Evolutionary conservation across 2,113 vertebrate genomes (phyloP).

Genomic region (Poecile atricapillus): DNA sequence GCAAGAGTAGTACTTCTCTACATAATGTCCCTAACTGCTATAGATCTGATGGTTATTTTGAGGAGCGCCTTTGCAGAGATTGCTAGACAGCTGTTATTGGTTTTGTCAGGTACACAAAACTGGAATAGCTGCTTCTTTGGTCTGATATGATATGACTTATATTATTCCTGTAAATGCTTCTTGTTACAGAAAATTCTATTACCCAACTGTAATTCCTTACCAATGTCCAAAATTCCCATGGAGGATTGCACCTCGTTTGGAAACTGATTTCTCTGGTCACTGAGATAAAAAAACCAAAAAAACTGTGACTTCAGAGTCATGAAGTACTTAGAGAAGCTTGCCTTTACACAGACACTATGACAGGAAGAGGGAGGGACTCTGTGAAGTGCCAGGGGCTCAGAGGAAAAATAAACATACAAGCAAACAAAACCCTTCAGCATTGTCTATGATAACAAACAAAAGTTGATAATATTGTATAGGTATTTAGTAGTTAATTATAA

Average conservation of each 20-base stretch:
- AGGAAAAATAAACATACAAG: not conserved
- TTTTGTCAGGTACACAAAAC: not conserved
- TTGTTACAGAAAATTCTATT: not conserved
- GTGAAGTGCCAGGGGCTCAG: not conserved
- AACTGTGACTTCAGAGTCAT: not conserved
- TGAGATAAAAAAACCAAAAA: not conserved
- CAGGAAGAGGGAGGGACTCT: not conserved
- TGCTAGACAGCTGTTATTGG: not conserved
- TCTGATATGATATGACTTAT: not conserved
- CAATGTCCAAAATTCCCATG: not conserved
- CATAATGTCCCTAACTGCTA: accelerated
- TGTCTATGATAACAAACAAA: not conserved
- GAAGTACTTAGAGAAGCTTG: not conserved
- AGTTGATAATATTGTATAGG: not conserved
- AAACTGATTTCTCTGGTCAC: not conserved
- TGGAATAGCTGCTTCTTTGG: not conserved
- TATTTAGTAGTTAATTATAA: not conserved
- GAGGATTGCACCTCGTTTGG: not conserved
- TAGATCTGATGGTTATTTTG: not conserved
- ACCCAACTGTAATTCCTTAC: not conserved
- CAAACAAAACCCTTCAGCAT: not conserved
- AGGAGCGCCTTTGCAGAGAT: not conserved
- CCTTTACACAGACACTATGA: not conserved
- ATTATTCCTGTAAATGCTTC: not conserved
- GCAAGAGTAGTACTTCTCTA: not conserved